Evolutionary conservation across 2,113 vertebrate species (phyloP).

Genomic region (Tor tambroides): DNA sequence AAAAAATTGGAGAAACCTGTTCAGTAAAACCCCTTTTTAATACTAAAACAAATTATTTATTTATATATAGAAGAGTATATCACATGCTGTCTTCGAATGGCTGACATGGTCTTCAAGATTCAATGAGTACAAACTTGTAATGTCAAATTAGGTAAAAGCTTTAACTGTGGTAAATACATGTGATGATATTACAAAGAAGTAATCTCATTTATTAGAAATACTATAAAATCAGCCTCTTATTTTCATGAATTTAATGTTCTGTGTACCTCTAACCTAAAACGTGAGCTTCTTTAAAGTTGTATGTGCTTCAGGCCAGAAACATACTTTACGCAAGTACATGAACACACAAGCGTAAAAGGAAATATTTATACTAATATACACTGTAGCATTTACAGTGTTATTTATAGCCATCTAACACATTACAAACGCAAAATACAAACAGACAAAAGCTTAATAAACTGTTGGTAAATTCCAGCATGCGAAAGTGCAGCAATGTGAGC

Average conservation of each 20-base stretch:
- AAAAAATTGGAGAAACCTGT: not conserved
- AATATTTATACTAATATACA: too few relatives aligned
- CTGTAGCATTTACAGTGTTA: too few relatives aligned
- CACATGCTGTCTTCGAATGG: not conserved
- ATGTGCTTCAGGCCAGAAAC: not conserved
- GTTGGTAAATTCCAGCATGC: too few relatives aligned
- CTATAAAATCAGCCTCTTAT: not conserved
- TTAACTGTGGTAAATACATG: not conserved
- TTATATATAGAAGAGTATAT: too few relatives aligned
- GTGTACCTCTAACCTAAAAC: not conserved
- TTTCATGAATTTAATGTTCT: not conserved
- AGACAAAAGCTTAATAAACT: too few relatives aligned
- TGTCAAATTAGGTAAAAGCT: too few relatives aligned
- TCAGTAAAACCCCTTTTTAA: not conserved
- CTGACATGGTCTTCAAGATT: not conserved
- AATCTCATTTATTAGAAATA: not conserved
- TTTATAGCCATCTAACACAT: too few relatives aligned
- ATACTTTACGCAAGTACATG: too few relatives aligned
- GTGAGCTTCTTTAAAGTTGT: not conserved
- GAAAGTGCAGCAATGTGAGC: too few relatives aligned
- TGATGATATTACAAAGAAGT: not conserved
- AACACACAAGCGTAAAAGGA: too few relatives aligned
- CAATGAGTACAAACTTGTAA: not conserved
- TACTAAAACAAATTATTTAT: too few relatives aligned
- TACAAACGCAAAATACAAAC: too few relatives aligned